Evolutionary conservation across 2,888 invertebrate genomes (phyloP), one percentile per base, ranked within the genome.

Genomic region (Epirrhoe tristata): DNA sequence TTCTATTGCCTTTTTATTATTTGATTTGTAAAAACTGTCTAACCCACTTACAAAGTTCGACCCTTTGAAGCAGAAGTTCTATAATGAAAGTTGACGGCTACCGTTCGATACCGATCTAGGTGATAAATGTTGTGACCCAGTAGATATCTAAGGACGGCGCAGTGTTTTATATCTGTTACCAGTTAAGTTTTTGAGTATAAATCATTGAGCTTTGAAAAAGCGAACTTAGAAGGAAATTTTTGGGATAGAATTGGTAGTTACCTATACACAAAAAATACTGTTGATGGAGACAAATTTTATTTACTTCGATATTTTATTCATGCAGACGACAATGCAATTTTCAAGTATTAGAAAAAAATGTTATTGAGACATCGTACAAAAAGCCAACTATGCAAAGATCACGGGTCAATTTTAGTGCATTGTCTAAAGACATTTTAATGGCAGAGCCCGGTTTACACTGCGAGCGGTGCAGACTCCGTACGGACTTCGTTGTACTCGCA

Each of bases 121-220:
- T 71, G 67, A 74, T 75, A 74, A 67, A 67, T 56, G 17, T 58
- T 63, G 55, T 55, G 58, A 64, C 64, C 54, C 58, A 64, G 46
- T 43, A 43, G 39, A 43, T 39, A 55, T 58, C 54, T 58, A 65
- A 67, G 16, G 52, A 46, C 16, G 32, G 32, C 17, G 12, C 32
- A 34, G 16, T 32, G 34, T 58, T 50, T 50, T 59, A 24, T 24
- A 24, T 24, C 3, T 24, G 24, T 24, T 24, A 36, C 10, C 8
- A 10, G 7, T 36, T 4, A 34, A 5, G 36, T 36, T 10, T 36
- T 36, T 0, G 2, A 36, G 36, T 10, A 7, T 36, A 36, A 10
- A 36, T 36, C 36, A 34, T 5, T 34, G 34, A 34, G 5, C 34
- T 34, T 34, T 34, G 34, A 34, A 1, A 34, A 34, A 24, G 3